Base-by-base conservation (phyloP, 2,888 invertebrate genomes). In the Drosophila paranaensis region DNA sequence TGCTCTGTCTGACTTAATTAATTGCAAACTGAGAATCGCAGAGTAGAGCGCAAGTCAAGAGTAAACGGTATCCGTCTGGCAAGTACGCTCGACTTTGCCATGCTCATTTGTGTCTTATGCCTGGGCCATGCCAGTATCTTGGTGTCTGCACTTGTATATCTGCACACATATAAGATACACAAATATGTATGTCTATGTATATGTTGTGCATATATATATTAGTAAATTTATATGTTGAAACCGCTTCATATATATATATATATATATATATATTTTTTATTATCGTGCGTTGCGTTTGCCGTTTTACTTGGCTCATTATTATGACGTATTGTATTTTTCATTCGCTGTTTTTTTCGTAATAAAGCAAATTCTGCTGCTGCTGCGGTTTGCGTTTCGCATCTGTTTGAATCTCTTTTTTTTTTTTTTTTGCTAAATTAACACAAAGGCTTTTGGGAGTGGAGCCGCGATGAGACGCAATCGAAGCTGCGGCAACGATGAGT, bases 261-360 rank as follows among this genome's bases (percentile, higher is more conserved):
- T n/a, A n/a, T n/a, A n/a, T n/a, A n/a, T n/a, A n/a, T n/a, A n/a
- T n/a, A n/a, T 79, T 77, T 79, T 14, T 46, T 48, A 72, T 80
- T 77, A 66, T 64, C 69, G 63, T 57, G 60, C 56, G 25, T 58
- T 74, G 60, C 56, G 56, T 77, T 79, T 72, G 74, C 78, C 56
- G 62, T 64, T 79, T 68, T 45, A 73, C 74, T 83, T 57, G 81
- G 76, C 78, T 74, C 81, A 77, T 81, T 86, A 83, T 83, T 74
- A 77, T 87, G 82, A 84, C 82, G 82, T 83, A 83, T 83, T 79
- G 69, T 70, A 69, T 81, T 82, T 20, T 53, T 20, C 39, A 40
- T 33, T 35, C 25, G 14, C n/a, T 27, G 46, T 66, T 27, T 55
- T 48, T 39, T 43, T 42, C 30, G 48, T 27, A 33, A 33, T 33